A percentile compares a stretch with the other conserved stretches of the same genome.
Conservation (phyloP, 1,140 invertebrate species). For the Melitaea cinxia region DNA sequence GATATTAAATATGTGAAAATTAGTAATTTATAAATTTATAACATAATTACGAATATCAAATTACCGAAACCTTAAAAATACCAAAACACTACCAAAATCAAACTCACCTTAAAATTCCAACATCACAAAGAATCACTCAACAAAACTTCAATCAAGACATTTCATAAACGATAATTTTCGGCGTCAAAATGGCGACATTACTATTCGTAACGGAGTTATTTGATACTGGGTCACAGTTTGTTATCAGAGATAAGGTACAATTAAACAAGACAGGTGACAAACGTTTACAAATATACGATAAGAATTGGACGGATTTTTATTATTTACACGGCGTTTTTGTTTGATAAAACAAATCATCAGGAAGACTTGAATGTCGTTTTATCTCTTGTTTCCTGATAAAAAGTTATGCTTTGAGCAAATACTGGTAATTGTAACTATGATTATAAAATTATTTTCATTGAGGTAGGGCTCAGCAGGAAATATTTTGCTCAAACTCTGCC, state of each 20-base stretch:
- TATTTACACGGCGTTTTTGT: neutral
- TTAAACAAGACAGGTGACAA: constrained; percentile 38
- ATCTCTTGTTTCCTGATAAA: too few species aligned
- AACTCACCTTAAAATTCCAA: neutral
- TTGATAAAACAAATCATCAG: too few species aligned
- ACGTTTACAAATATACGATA: constrained; percentile 29
- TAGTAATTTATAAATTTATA: too few species aligned
- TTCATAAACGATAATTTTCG: constrained; percentile 11
- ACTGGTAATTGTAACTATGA: too few species aligned
- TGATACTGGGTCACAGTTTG: constrained; percentile 28
- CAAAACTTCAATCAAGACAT: neutral
- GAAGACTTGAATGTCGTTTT: too few species aligned
- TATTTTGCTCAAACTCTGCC: too few species aligned
- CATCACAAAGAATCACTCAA: neutral
- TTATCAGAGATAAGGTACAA: constrained; percentile 41
- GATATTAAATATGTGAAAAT: too few species aligned
- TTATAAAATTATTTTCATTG: too few species aligned
- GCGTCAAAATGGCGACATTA: constrained; percentile 6
- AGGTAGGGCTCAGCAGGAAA: too few species aligned
- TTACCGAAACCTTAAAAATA: too few species aligned
- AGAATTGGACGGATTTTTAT: constrained; percentile 10
- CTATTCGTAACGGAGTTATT: constrained; percentile 29
- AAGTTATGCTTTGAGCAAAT: too few species aligned
- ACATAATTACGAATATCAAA: too few species aligned
- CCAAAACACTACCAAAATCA: neutral